Conservation (phyloP, 1,140 invertebrate species). For the Hycleus phaleratus region DNA sequence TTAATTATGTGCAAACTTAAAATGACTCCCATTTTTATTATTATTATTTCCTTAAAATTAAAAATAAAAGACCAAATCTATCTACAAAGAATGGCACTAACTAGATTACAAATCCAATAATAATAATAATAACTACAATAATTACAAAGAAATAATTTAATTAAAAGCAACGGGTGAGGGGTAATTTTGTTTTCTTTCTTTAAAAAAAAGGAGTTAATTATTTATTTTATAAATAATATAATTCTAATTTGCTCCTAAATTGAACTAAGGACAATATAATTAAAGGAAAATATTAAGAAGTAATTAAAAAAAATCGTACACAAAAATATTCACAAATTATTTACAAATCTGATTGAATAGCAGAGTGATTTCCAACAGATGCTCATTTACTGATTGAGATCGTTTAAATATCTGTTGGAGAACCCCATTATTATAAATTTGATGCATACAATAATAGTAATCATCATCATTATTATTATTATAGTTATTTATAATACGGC, state of each 20-base stretch:
- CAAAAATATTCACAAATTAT: conserved; percentile 26
- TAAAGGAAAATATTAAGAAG: conserved; percentile 14
- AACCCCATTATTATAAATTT: conserved; percentile 2
- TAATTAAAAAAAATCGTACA: conserved; percentile 9
- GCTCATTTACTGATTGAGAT: conserved; percentile 19
- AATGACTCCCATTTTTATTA: conserved; percentile 23
- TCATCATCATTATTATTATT: no score
- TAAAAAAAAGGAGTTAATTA: conserved; percentile 20
- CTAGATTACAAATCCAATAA: conserved; percentile 7
- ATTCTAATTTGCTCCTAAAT: conserved; percentile 2
- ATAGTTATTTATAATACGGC: no score
- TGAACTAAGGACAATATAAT: conserved; percentile 15
- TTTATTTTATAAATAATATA: conserved; percentile 18
- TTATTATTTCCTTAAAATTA: neutral
- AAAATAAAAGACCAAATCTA: conserved; percentile 7
- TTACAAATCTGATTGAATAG: conserved; percentile 10
- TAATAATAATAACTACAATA: conserved; percentile 13
- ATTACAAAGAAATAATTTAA: conserved; percentile 11
- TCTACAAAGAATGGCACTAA: conserved; percentile 33
- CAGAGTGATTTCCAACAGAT: conserved; percentile 13
- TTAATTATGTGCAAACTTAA: conserved; percentile 34
- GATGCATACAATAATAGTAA: no score
- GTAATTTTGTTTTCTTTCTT: neutral
- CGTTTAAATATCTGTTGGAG: conserved; percentile 23
- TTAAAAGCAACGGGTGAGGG: neutral